These are phyloP conservation scores for Pipa parva DNA, from an alignment of 2,113 vertebrate genomes.

Conservation along the genomic window DNA sequence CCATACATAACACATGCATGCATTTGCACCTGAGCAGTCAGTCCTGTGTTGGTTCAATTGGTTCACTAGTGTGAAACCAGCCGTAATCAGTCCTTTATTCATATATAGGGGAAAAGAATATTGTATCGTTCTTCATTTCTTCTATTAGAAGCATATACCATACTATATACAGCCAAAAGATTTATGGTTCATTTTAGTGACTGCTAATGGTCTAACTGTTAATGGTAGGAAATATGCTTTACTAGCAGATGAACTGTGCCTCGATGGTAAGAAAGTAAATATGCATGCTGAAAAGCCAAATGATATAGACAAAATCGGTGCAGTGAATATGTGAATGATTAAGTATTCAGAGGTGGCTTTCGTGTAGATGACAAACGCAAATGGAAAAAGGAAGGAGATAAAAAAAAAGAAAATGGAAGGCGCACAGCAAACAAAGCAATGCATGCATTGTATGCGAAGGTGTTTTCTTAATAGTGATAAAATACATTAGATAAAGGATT, in stretches of 20 bases:
- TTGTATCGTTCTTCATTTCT: no score
- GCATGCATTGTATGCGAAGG: slow-evolving; percentile 14
- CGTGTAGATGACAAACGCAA: slow-evolving; percentile 1
- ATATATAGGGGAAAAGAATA: no score
- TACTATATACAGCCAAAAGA: no score
- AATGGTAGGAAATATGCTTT: not conserved
- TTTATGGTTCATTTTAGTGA: no score
- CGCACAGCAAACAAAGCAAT: slow-evolving; percentile 20
- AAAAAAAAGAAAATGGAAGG: slow-evolving; percentile 37
- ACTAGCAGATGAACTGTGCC: no score
- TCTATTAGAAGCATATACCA: no score
- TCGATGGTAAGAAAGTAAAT: not conserved
- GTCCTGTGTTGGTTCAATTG: no score
- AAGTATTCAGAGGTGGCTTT: slow-evolving; percentile 11
- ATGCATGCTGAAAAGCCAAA: not conserved
- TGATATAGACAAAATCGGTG: slow-evolving; percentile 8
- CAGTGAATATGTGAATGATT: slow-evolving; percentile 16
- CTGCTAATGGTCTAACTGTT: no score
- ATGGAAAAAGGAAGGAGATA: slow-evolving; percentile 11
- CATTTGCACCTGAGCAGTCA: no score
- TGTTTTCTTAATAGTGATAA: slow-evolving; percentile 36
- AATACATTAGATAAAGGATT: slow-evolving; percentile 27
- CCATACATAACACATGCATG: no score
- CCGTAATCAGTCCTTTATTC: no score
- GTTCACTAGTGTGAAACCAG: no score